Base-by-base conservation (phyloP, 2,113 vertebrate species). In the Cyanistes caeruleus region DNA sequence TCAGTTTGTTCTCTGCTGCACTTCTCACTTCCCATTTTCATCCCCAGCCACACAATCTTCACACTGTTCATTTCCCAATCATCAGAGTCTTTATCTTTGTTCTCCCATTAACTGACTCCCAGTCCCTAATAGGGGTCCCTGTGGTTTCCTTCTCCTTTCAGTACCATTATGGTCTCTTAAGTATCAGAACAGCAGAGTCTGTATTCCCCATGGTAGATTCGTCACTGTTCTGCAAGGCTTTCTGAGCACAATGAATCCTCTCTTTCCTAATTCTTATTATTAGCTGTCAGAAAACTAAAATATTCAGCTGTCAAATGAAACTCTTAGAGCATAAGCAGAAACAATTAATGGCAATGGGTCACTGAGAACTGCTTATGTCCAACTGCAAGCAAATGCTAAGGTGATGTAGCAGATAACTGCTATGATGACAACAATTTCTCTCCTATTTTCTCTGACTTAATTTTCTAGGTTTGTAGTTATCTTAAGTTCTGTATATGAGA, bases 161-260 rank as follows among this genome's bases (percentile, higher is more conserved):
- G 24, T 43, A 39, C 12, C 0, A 0, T 43, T 35, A 6, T 1
- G 4, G 23, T 69, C 59, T 33, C 74, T 30, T 7, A 19, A 35
- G 27, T 23, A 23, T 30, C 27, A 11, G n/a, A 43, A 25, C 6
- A 56, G 13, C 48, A 51, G 51, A 60, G 33, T 19, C 9, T 82
- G 21, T 25, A 28, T 48, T 74, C 37, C 13, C 51, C 27, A 12
- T 2, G 8, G 56, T 15, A 86, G 51, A 35, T 16, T 52, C n/a
- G 30, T 8, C 17, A 15, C 6, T 27, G 9, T 10, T 52, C 60
- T 39, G 3, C n/a, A 70, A 70, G 31, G 37, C 5, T 89, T 89
- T 39, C 87, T 58, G 46, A 90, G 37, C 30, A 48, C 27, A 53
- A 13, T 6, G 6, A 49, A 27, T 31, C 23, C 15, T 65, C 23